Base-by-base conservation (phyloP, 1,140 invertebrate species). In the Oncopeltus fasciatus region DNA sequence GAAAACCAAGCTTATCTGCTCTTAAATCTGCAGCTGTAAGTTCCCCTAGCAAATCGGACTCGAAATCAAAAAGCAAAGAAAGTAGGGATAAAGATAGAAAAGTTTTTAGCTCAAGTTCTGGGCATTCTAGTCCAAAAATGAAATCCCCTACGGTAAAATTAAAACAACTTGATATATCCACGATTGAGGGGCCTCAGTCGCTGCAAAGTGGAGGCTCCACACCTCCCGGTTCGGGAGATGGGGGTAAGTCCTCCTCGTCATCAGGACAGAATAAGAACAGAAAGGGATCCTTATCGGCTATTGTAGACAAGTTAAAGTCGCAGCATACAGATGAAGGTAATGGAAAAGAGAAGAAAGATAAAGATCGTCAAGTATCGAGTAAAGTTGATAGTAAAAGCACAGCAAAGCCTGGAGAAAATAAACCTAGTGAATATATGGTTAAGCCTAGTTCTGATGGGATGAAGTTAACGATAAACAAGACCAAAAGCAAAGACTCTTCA, bases 391-490 rank as follows among this genome's bases (percentile, higher is more conserved):
- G 66, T 33, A 60, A 38, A 31, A 57, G 63, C 49, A 65, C 64
- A 63, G 68, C 64, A 46, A 81, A 80, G 66, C 70, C 77, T 0
- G 76, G 75, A 12, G 82, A 83, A 60, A 77, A 73, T 53, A 88
- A 88, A 74, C 74, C 77, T 1, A 81, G 82, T 1, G 89, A 92
- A 67, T 93, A 92, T 67, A 90, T 89, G 81, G 85, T 90, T 0
- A 90, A 90, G 68, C 83, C 83, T 31, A 88, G 86, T 66, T 84
- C 83, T 1, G 88, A 90, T 68, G 89, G 88, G 0, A 87, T 92
- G 73, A 93, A 92, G 71, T 81, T 93, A 12, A 93, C 88, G 0
- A 90, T 92, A 9, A 92, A 91, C 68, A 92, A 92, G 76, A 88
- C 88, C 1, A 71, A 70, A 67, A 77, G 83, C 60, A 83, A 80